Percentiles rank a stretch among this genome's conserved stretches.
phyloP scores from a whole-genome alignment of 23 tunicate species.

The Oikopleura albicans region DNA sequence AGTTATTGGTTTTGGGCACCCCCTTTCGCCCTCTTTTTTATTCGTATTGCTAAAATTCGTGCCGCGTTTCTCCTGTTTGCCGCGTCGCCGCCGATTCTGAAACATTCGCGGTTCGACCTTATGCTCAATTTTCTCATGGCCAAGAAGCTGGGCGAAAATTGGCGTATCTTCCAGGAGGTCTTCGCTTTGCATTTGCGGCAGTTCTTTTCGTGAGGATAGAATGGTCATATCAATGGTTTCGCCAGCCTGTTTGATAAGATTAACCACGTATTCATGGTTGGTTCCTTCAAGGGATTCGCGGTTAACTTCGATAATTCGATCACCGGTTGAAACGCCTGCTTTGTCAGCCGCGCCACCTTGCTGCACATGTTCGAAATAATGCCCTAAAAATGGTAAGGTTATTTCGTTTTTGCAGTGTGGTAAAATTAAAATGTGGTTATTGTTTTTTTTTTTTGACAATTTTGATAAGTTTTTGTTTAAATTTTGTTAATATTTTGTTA shows the following conservation, averaged over 20 bases:
- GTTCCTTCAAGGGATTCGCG: constrained; percentile 29
- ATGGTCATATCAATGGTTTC: constrained; percentile 19
- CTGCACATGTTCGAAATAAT: constrained; percentile 52
- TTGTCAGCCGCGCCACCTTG: constrained; percentile 36
- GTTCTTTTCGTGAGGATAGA: constrained; percentile 24
- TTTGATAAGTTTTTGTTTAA: too few relatives aligned
- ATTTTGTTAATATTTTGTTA: too few relatives aligned
- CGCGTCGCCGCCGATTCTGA: constrained; percentile 8
- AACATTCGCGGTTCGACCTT: constrained; percentile 39
- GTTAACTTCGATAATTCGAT: constrained; percentile 54
- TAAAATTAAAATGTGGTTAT: too few relatives aligned
- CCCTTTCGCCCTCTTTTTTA: background rate
- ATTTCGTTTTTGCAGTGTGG: too few relatives aligned
- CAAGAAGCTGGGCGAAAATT: constrained; percentile 39
- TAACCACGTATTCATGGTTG: constrained; percentile 20
- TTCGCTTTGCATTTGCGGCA: background rate
- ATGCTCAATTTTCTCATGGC: constrained; percentile 34
- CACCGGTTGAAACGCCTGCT: constrained; percentile 54
- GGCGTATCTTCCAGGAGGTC: constrained; percentile 16
- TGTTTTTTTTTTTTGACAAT: too few relatives aligned
- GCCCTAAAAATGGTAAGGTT: too few relatives aligned
- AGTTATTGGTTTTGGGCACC: too few relatives aligned
- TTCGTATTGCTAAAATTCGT: constrained; percentile 30
- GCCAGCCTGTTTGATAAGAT: constrained; percentile 7
- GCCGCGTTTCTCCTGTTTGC: constrained; percentile 21